Base-by-base conservation (phyloP, 2,113 vertebrate genomes). In the Pandion haliaetus region DNA sequence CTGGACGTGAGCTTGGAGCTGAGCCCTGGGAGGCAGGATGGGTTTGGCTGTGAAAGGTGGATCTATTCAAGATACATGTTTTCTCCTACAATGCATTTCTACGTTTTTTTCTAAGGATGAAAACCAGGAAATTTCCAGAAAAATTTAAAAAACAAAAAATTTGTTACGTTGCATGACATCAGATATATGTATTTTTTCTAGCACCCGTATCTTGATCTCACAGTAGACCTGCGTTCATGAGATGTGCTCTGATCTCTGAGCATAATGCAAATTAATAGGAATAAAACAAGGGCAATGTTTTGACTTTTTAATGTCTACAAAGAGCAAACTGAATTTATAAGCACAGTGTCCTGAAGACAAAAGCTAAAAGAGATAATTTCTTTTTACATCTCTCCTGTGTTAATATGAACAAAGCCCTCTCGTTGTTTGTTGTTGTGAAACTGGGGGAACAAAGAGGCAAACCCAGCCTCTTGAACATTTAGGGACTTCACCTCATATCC, bases 191-290 rank as follows among this genome's bases (percentile, higher is more conserved):
- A 0, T 7, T 50, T 77, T 28, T 84, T 82, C 69, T 62, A 29
- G n/a, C 47, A 63, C 32, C 28, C 1, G 0, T 63, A 23, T 57
- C 70, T 79, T 21, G 32, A 49, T 63, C 34, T 8, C n/a, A 15
- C 58, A 29, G 59, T 6, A 6, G 15, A 32, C 16, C 29, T 28
- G 18, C 1, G 0, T 58, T 81, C 50, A 36, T 0, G 4, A 85
- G 74, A 42, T 12, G n/a, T 29, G 52, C 62, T 54, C 1, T 17
- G 84, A 70, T 74, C 45, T 79, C 81, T 9, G 23, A 71, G 29
- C 28, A 23, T 14, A 16, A 72, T 20, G 13, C 65, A 63, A 50
- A 84, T 57, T 26, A 74, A 79, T 13, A 25, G 44, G 38, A 77
- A 20, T 8, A 44, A 58, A 86, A 67, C 25, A 69, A 63, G 65